These are phyloP conservation scores for Camponotus pennsylvanicus DNA, from an alignment of 1,140 invertebrate species.

Conservation along the genomic window DNA sequence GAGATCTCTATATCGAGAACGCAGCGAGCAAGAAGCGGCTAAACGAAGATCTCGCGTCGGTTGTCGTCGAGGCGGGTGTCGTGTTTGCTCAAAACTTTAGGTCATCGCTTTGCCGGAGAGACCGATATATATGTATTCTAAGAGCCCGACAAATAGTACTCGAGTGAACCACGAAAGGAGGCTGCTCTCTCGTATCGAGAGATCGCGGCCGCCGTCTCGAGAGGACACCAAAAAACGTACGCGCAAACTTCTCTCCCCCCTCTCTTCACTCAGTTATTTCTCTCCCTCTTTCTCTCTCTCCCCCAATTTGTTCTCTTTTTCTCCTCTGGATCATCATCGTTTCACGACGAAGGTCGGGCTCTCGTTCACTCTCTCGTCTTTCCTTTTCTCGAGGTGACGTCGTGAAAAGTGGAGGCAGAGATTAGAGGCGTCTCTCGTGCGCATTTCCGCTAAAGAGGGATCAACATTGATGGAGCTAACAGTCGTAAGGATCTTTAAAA, in stretches of 20 bases:
- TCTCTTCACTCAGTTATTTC: background rate
- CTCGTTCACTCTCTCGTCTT: background rate
- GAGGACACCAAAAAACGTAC: conserved; percentile 63
- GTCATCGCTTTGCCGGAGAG: conserved; percentile 73
- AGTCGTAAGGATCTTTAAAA: conserved; percentile 75
- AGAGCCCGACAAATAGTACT: conserved; percentile 79
- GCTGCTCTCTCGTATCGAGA: conserved; percentile 73
- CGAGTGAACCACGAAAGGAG: conserved; percentile 71
- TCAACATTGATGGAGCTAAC: conserved; percentile 77
- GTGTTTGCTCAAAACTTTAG: conserved; percentile 80
- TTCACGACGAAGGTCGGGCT: conserved; percentile 29
- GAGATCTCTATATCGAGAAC: conserved; percentile 41
- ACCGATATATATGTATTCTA: conserved; percentile 73
- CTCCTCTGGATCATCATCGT: conserved; percentile 12
- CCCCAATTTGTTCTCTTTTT: conserved; percentile 1
- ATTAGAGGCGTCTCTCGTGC: conserved; percentile 69
- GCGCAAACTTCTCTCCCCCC: conserved; percentile 48
- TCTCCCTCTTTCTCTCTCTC: background rate
- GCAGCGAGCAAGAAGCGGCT: background rate
- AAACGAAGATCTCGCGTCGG: conserved; percentile 59
- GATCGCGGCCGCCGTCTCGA: conserved; percentile 74
- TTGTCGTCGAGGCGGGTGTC: conserved; percentile 72
- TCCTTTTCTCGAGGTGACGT: conserved; percentile 12
- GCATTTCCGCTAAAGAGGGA: conserved; percentile 74
- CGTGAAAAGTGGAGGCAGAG: conserved; percentile 66